Base-by-base conservation (phyloP, 1,140 invertebrate genomes). In the Penaeus vannamei region DNA sequence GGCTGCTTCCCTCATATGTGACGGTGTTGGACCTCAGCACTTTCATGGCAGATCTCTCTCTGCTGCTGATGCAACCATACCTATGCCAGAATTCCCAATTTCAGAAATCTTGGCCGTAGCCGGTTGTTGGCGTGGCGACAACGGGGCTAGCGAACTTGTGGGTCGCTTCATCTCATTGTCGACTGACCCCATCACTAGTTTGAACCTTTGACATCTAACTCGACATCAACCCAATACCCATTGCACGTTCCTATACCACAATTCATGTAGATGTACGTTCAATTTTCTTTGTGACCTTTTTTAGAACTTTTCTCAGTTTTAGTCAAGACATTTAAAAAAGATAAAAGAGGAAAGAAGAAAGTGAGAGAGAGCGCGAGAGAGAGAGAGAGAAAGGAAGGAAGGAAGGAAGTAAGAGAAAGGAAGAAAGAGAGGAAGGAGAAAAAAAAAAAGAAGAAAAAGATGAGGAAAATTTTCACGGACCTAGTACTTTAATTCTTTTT, bases 131-230 rank as follows among this genome's bases (percentile, higher is more conserved):
- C 36, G 82, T 89, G 87, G 87, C 87, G 87, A 84, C 82, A 76
- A 66, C 87, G 87, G 82, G 87, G 87, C 87, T 89, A 89, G 82
- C 61, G 82, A 84, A 77, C 72, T 77, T 89, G 87, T 76, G 87
- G 87, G 86, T 88, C 86, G 86, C 86, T 88, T 89, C 87, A 84
- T 84, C 82, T 85, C 87, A 89, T 89, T 89, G 87, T 89, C 87
- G 87, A 89, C 87, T 84, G 87, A 89, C 84, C 84, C 60, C 87
- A 89, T 89, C 87, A 89, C 87, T 89, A 89, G 87, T 89, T 89
- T 89, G 87, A 89, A 89, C 87, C 87, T 84, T 89, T 89, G 87
- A 89, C 87, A 89, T 85, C 87, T 89, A 89, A 89, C 82, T 89
- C 87, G 82, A 89, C 87, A 89, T 85, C 87, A 89, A 89, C 87